Conservation (phyloP, 2,113 vertebrate genomes). For the Eulacestoma nigropectus region DNA sequence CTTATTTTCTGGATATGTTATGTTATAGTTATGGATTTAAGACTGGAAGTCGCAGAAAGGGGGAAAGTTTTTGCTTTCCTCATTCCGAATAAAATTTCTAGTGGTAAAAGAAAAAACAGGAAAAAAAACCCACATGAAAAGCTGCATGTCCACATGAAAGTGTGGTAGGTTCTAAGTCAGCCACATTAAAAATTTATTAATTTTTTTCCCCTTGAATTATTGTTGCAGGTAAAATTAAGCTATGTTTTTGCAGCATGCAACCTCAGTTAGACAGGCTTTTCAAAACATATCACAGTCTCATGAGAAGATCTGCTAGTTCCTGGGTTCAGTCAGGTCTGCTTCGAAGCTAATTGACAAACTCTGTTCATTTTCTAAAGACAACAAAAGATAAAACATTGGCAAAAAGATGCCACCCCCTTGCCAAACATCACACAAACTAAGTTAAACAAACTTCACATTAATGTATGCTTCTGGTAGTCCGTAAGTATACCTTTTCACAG, state of each 20-base stretch:
- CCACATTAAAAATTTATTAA: not conserved
- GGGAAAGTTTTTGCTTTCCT: not conserved
- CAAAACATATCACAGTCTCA: not conserved
- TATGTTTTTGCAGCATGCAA: not conserved
- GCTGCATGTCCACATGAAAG: not conserved
- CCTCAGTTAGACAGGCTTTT: not conserved
- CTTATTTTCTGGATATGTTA: not conserved
- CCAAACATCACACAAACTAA: not conserved
- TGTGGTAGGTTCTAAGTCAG: not conserved
- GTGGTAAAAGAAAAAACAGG: fast-evolving
- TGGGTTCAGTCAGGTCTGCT: not conserved
- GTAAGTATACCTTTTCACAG: not conserved
- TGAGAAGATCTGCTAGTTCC: not conserved
- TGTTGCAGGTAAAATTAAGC: not conserved
- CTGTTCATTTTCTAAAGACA: not conserved
- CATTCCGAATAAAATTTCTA: not conserved
- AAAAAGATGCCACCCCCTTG: not conserved
- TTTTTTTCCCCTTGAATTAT: not conserved
- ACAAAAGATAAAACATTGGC: not conserved
- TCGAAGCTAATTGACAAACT: not conserved
- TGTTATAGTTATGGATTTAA: not conserved
- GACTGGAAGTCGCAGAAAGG: not conserved
- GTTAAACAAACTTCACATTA: not conserved
- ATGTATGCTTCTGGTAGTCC: not conserved
- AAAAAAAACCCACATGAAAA: fast-evolving